These are phyloP conservation scores for Salvelinus alpinus DNA, from an alignment of 2,113 vertebrate genomes.

Conservation along the genomic window DNA sequence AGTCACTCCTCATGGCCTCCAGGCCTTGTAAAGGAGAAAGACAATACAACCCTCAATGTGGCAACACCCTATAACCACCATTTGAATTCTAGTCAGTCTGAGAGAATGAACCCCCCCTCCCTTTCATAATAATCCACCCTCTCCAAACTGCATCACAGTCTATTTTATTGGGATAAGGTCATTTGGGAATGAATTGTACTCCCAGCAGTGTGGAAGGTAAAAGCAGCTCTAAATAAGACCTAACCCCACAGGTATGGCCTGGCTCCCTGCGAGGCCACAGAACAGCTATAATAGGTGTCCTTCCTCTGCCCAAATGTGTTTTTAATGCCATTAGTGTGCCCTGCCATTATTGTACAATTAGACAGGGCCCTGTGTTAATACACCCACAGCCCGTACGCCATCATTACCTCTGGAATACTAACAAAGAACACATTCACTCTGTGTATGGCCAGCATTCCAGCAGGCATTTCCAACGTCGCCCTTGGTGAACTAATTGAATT, in stretches of 20 bases:
- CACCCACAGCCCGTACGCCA: neutral
- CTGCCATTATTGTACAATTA: neutral
- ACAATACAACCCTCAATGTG: neutral
- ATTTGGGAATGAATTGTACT: slow-evolving; percentile 13
- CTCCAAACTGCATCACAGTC: neutral
- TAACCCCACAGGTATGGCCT: too few relatives aligned
- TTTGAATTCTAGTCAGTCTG: neutral
- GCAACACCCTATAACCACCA: neutral
- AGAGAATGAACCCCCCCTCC: neutral
- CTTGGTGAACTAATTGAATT: slow-evolving; percentile 38
- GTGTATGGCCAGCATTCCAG: neutral
- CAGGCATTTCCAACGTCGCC: slow-evolving; percentile 26
- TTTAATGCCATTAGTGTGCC: too few relatives aligned
- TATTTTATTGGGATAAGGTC: neutral
- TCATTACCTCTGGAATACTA: slow-evolving; percentile 15
- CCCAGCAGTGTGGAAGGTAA: neutral
- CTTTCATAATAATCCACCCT: neutral
- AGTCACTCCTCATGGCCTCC: neutral
- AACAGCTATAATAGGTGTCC: too few relatives aligned
- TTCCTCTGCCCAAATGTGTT: too few relatives aligned
- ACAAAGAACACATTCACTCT: slow-evolving; percentile 18
- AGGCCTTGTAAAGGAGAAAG: too few relatives aligned
- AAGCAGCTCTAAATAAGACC: too few relatives aligned
- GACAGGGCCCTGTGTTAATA: neutral
- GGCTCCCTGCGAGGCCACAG: too few relatives aligned